Evolutionary conservation across 2,113 vertebrate species (phyloP), one percentile per base, ranked within the genome.

Genomic region (Pogonocichla stellata): DNA sequence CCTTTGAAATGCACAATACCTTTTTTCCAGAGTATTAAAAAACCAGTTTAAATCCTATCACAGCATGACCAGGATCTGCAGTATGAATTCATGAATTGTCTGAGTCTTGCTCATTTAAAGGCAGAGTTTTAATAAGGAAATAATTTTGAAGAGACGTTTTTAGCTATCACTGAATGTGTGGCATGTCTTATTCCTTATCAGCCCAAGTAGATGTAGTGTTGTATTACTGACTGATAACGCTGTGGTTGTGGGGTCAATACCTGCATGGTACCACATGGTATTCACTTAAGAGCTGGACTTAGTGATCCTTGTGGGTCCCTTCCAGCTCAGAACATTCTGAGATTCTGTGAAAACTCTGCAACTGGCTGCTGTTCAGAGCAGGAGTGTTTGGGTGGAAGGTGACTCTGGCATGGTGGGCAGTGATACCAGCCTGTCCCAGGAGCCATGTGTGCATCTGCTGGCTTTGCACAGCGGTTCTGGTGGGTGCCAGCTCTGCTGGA

Each of bases 381-480:
- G 74, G 38, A 54, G 9, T 5, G 4, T 24, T 53, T 1, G 8
- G 67, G 42, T 58, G 47, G 62, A 48, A 72, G 28, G 57, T 0
- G 0, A 10, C 31, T 83, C 51, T 48, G 22, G 25, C 1, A 0
- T 19, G 71, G 12, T 28, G 25, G 5, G 31, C 0, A 2, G 9
- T 24, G 38, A 54, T 25, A 9, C 25, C 64, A 58, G 34, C 28
- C 16, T 4, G 2, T 24, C 19, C 19, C 0, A 0, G 33, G 10
- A 69, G 22, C 25, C 1, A 0, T 8, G 23, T 2, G 1, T 12
- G 25, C 16, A 17, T 54, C 64, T 58, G 4, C 42, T 50, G 43
- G 40, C 54, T 77, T 72, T 58, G 24, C 48, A 18, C 24, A n/a
- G 54, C 0, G 0, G 4, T 71, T 72, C 28, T 72, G 42, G 31